Conservation (phyloP, 1,140 invertebrate species). For the Sarcophaga peregrina region DNA sequence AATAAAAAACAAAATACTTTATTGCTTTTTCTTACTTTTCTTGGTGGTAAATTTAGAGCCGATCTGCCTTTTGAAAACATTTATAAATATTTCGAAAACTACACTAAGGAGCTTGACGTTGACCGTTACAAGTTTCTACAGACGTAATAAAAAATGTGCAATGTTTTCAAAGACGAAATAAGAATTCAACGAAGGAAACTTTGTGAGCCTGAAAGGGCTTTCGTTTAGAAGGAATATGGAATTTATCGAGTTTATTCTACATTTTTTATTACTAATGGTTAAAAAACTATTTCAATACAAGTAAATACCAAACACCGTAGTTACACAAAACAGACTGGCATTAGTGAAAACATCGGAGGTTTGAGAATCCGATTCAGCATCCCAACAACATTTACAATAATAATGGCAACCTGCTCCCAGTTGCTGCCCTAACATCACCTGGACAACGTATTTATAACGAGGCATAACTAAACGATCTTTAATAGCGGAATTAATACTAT, state of each 20-base stretch:
- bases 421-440: constrained; percentile 47
- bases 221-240: too few relatives aligned
- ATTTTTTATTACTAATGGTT: background rate
- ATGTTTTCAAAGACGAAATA: too few relatives aligned
- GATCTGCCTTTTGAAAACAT: too few relatives aligned
- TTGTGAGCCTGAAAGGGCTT: too few relatives aligned
- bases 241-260: background rate
- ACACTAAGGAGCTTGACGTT: too few relatives aligned
- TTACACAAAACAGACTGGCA: constrained; percentile 48
- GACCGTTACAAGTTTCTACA: too few relatives aligned
- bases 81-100: too few relatives aligned
- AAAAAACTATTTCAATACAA: constrained; percentile 44
- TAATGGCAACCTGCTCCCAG: constrained; percentile 47
- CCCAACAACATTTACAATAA: constrained; percentile 49
- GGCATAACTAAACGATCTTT: constrained; percentile 45
- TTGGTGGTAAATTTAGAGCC: too few relatives aligned
- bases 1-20: too few relatives aligned
- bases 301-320: constrained; percentile 50
- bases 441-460: constrained; percentile 50
- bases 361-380: constrained; percentile 49
- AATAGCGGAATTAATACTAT: constrained; percentile 42
- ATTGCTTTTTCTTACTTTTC: too few relatives aligned
- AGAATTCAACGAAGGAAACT: too few relatives aligned
- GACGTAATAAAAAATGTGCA: too few relatives aligned
- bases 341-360: constrained; percentile 48